A percentile compares a stretch with the other conserved stretches of the same genome.
These are phyloP conservation scores for Lasioglossum villosulum DNA, from an alignment of 2,888 invertebrate species.

Conservation along the genomic window DNA sequence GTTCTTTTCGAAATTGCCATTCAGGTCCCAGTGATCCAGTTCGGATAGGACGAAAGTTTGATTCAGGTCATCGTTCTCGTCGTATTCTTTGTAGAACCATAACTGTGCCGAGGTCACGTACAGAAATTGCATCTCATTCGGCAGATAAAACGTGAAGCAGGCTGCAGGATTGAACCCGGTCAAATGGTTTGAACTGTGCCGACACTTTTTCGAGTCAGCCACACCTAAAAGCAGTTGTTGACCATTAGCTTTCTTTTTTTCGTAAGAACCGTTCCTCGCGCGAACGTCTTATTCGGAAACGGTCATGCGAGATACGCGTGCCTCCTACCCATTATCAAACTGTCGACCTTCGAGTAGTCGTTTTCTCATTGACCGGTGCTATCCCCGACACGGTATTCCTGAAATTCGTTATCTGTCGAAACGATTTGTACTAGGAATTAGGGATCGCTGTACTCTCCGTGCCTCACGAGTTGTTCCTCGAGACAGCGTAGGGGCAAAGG, in stretches of 20 bases:
- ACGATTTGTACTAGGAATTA: not conserved
- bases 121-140: constrained; percentile 90
- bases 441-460: not conserved
- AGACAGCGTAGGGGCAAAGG: too few species aligned
- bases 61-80: constrained; percentile 88
- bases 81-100: constrained; percentile 91
- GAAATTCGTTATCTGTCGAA: not conserved
- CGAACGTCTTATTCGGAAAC: not conserved
- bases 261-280: not conserved
- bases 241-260: not conserved
- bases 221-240: constrained; percentile 82
- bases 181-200: constrained; percentile 80
- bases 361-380: not conserved
- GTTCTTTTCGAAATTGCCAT: constrained; percentile 89
- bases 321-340: not conserved
- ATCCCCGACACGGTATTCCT: not conserved
- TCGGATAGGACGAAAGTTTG: constrained; percentile 92
- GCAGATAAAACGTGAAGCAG: constrained; percentile 92
- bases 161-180: constrained; percentile 87
- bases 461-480: too few species aligned
- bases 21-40: constrained; percentile 91
- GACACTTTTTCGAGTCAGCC: constrained; percentile 84
- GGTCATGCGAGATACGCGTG: constrained; percentile 10
- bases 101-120: constrained; percentile 92
- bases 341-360: not conserved